phyloP scores from a whole-genome alignment of 2,113 vertebrate species.

The Canis aureus region DNA sequence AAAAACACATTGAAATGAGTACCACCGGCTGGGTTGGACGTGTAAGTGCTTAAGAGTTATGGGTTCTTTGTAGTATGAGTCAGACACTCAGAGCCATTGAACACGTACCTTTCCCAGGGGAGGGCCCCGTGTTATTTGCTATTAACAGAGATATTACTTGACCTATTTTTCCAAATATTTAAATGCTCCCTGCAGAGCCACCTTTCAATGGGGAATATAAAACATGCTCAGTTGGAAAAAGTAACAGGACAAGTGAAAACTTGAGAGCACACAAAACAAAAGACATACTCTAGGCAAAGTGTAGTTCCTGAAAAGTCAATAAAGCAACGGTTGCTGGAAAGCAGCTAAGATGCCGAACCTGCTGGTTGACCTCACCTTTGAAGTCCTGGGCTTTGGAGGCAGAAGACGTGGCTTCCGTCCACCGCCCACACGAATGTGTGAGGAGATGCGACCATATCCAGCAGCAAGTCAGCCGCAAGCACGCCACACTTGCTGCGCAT shows the following conservation, averaged over 20 bases:
- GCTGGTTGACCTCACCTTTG: constrained; percentile 2
- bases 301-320: background rate
- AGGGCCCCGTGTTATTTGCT: background rate
- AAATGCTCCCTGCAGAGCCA: background rate
- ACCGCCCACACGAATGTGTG: background rate
- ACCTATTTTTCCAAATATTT: background rate
- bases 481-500: fast-evolving
- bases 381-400: constrained; percentile 34
- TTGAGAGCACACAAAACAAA: constrained; percentile 16
- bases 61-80: background rate
- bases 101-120: background rate
- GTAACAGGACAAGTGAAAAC: background rate
- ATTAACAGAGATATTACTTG: background rate
- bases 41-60: constrained; percentile 89
- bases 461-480: background rate
- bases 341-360: background rate
- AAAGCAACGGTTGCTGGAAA: constrained; percentile 11
- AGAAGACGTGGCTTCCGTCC: background rate
- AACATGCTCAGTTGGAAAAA: constrained; percentile 24
- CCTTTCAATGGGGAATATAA: background rate
- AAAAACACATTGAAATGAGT: constrained; percentile 89
- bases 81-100: background rate
- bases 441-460: background rate
- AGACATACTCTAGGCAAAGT: background rate
- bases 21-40: constrained; percentile 96